Percentiles rank a stretch among this genome's conserved stretches.
phyloP scores from a whole-genome alignment of 92 coral and sea anemone species.

The Ricordea florida region DNA sequence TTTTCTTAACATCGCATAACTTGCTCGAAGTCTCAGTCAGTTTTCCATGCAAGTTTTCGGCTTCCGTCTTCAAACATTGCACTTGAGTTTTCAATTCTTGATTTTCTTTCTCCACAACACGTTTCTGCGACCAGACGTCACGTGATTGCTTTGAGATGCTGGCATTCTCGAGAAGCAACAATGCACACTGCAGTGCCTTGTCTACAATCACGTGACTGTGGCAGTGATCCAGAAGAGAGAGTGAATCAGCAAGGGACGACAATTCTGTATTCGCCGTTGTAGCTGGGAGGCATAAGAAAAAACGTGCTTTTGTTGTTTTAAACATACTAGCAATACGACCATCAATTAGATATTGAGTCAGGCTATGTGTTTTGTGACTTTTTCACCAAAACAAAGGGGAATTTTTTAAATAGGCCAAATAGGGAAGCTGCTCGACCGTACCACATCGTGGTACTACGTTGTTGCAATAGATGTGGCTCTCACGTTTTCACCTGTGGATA shows the following conservation, averaged over 20 bases:
- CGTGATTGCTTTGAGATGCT: constrained; percentile 18
- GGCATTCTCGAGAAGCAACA: constrained; percentile 75
- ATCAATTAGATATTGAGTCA: no score
- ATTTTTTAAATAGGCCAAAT: no score
- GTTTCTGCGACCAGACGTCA: constrained; percentile 54
- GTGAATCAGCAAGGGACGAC: background rate
- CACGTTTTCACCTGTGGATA: no score
- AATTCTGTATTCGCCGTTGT: background rate
- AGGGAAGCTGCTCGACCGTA: background rate
- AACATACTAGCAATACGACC: no score
- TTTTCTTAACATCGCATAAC: constrained; percentile 64
- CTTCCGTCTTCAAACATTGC: constrained; percentile 47
- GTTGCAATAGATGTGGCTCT: no score
- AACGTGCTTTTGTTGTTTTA: no score
- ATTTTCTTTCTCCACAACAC: constrained; percentile 58
- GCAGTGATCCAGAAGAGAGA: constrained; percentile 69
- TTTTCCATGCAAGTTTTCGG: constrained; percentile 59
- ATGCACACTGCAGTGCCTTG: constrained; percentile 87
- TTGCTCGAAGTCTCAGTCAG: constrained; percentile 63
- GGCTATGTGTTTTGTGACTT: no score
- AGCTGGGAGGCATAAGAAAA: no score
- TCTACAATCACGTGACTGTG: constrained; percentile 88
- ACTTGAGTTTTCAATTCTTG: constrained; percentile 53
- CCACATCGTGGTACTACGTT: no score
- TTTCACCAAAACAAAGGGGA: no score